Evolutionary conservation across 2,888 invertebrate genomes (phyloP), one percentile per base, ranked within the genome.

Genomic region (Hemicrepidius hirtus): DNA sequence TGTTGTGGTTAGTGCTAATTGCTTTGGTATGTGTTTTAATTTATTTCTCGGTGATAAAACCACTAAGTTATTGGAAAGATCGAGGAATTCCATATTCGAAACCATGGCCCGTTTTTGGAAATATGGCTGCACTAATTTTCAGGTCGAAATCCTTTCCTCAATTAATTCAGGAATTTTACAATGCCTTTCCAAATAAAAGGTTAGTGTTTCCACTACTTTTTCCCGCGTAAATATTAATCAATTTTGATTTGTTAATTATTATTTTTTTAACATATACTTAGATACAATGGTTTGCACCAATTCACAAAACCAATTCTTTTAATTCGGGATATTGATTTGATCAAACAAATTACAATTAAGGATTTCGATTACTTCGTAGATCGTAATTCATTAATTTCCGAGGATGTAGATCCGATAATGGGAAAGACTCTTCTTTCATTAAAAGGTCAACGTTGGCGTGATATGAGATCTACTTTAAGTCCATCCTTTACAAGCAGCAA

Each of bases 331-430:
- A 35, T 50, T 41, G 53, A 32, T 35, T 69, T 86, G 12, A 82
- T 85, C 49, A 86, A 85, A 72, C 79, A 81, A 35, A 62, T 16
- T 10, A 41, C 24, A 7, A 20, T 62, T n/a, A 60, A 50, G 50
- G 62, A 62, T 20, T 57, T 57, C 24, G 57, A 57, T 7, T 10
- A 57, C n/a, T 57, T 57, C 20, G 37, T 10, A 10, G 53, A 60
- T 28, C 50, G 41, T 28, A 46, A 50, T 28, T 35, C 35, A 10
- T 21, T 68, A 40, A 20, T 68, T 16, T n/a, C 9, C 0, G 57
- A 57, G 12, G 57, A 57, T 28, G 62, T 50, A 1, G 41, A 41
- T 41, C 46, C 44, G n/a, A 3, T 62, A 10, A 24, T 44, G 28
- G 46, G 13, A 6, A 62, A 62, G 44, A 41, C n/a, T 28, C 18